Evolutionary conservation across 35 echinoderm and acorn worm genomes (phyloP).

Genomic region (Heliocidaris erythrogramma): DNA sequence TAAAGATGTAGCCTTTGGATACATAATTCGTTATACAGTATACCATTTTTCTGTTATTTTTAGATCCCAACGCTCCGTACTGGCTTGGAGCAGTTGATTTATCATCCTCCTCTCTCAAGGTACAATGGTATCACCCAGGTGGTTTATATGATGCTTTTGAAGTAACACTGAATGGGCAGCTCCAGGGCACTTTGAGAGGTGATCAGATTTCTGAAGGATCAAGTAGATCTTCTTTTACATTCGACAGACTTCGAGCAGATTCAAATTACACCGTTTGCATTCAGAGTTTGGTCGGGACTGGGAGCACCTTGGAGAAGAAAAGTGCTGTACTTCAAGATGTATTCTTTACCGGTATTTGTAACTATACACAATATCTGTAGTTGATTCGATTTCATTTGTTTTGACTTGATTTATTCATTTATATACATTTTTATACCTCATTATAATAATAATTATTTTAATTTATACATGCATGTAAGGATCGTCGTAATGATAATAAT

Average conservation of each 20-base stretch:
- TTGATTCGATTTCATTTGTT: too few species aligned
- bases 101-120: background rate
- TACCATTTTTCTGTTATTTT: too few species aligned
- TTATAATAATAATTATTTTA: too few species aligned
- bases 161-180: background rate
- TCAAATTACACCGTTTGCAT: conserved; percentile 42
- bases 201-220: background rate
- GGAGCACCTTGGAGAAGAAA: background rate
- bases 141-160: background rate
- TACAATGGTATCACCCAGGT: background rate
- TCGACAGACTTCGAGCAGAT: background rate
- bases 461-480: too few species aligned
- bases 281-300: conserved; percentile 29
- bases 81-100: background rate
- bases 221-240: background rate
- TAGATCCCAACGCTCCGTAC: background rate
- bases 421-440: too few species aligned
- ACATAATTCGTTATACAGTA: too few species aligned
- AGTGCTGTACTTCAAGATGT: background rate
- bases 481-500: too few species aligned
- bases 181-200: background rate
- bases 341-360: background rate
- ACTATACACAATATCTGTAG: too few species aligned
- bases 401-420: too few species aligned
- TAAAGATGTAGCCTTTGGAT: too few species aligned